Percentiles rank a stretch among this genome's conserved stretches.
Conservation (phyloP, 37 sponge, comb jelly and placozoan species). For the Dysidea cf. avara region DNA sequence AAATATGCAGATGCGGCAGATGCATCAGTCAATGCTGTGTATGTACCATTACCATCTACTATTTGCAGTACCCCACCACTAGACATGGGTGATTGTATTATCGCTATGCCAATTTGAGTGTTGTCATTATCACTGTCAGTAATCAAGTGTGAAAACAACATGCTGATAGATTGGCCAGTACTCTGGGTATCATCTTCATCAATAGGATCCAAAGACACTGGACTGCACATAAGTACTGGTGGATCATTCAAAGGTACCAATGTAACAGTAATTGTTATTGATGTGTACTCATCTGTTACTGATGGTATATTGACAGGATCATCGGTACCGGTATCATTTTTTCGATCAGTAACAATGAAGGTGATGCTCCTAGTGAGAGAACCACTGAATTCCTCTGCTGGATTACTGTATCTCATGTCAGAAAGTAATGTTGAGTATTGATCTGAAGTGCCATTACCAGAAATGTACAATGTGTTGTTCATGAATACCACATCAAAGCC, state of each 20-base stretch:
- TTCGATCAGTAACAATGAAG: conserved; percentile 51
- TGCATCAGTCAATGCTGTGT: conserved; percentile 7
- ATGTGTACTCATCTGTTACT: neutral
- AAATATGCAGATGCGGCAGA: conserved; percentile 34
- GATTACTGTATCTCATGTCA: conserved; percentile 41
- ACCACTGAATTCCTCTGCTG: conserved; percentile 31
- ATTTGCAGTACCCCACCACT: neutral
- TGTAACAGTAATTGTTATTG: neutral
- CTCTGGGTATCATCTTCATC: conserved; percentile 2
- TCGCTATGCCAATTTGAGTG: too few relatives aligned
- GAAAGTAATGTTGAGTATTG: conserved; percentile 30
- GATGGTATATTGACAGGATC: neutral
- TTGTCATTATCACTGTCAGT: too few relatives aligned
- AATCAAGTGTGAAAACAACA: too few relatives aligned
- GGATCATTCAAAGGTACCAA: conserved; percentile 20
- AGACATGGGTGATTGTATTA: conserved; percentile 2
- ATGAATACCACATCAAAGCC: conserved; percentile 20
- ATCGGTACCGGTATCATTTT: conserved; percentile 1
- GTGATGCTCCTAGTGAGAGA: conserved; percentile 55
- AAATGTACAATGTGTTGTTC: conserved; percentile 36
- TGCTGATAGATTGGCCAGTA: neutral
- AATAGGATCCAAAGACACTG: neutral
- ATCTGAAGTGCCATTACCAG: conserved; percentile 26
- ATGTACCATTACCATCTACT: neutral
- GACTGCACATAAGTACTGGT: conserved; percentile 2